Percentiles rank a stretch among this genome's conserved stretches.
These are phyloP conservation scores for Apteryx owenii DNA, from an alignment of 2,113 vertebrate genomes.

Conservation along the genomic window DNA sequence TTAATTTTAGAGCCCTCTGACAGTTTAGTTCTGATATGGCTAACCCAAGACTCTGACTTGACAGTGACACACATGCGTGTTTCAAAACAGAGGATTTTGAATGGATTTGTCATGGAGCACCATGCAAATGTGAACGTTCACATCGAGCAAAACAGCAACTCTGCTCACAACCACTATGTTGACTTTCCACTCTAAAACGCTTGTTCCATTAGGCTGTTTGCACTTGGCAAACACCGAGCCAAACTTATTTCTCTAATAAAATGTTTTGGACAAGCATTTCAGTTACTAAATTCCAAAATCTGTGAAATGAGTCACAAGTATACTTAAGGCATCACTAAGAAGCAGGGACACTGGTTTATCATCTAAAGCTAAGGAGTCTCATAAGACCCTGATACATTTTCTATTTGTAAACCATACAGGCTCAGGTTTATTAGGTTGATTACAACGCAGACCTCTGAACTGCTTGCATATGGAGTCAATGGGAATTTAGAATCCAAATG, in stretches of 20 bases:
- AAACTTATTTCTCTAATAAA: background rate
- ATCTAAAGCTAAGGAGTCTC: background rate
- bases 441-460: background rate
- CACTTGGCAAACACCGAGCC: conserved; percentile 5
- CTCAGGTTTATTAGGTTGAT: background rate
- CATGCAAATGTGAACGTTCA: background rate
- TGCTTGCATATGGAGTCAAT: background rate
- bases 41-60: background rate
- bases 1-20: background rate
- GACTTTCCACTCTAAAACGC: conserved; percentile 4
- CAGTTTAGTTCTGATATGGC: background rate
- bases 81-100: background rate
- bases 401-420: background rate
- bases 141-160: background rate
- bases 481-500: background rate
- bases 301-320: background rate
- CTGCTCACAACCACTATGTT: background rate
- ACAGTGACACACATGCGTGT: background rate
- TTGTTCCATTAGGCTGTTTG: conserved; percentile 9
- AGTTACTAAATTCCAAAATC: conserved; percentile 4
- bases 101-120: background rate
- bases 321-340: background rate
- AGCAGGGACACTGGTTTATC: background rate
- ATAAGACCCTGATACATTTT: background rate
- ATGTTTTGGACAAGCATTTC: background rate